These are phyloP conservation scores for Xenopus laevis DNA, from an alignment of 2,113 vertebrate genomes.

Conservation along the genomic window DNA sequence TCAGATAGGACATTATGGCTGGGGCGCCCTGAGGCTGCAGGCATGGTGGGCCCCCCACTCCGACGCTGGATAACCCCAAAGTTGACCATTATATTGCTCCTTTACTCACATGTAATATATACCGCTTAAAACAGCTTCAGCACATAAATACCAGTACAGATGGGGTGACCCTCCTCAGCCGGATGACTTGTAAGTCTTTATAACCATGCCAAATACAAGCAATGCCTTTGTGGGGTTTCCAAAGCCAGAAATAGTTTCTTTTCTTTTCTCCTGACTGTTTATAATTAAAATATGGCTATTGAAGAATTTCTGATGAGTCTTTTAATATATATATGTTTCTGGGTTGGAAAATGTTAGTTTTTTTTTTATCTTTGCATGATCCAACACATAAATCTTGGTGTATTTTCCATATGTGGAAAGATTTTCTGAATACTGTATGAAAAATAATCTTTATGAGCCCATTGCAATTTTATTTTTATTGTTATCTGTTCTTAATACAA, in stretches of 20 bases:
- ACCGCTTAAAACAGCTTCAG: too few relatives aligned
- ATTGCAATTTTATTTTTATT: constrained; percentile 4
- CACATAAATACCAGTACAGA: too few relatives aligned
- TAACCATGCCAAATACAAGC: neutral
- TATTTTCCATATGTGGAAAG: constrained; percentile 4
- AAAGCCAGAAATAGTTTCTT: constrained; percentile 2
- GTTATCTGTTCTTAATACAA: constrained; percentile 11
- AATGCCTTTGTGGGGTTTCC: neutral
- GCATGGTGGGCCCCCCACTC: too few relatives aligned
- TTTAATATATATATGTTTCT: neutral
- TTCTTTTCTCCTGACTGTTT: neutral
- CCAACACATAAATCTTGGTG: neutral
- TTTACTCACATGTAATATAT: too few relatives aligned
- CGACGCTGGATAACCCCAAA: too few relatives aligned
- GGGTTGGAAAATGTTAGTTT: neutral
- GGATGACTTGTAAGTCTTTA: neutral
- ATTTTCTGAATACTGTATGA: neutral
- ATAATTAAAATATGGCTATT: constrained; percentile 4
- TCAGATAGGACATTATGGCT: too few relatives aligned
- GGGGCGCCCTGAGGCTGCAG: too few relatives aligned
- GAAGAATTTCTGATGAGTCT: neutral
- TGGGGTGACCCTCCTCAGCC: neutral
- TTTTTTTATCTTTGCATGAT: neutral
- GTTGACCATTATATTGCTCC: too few relatives aligned
- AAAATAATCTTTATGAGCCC: neutral